Base-by-base conservation (phyloP, 2,888 invertebrate species). In the Platycheirus rosarum region DNA sequence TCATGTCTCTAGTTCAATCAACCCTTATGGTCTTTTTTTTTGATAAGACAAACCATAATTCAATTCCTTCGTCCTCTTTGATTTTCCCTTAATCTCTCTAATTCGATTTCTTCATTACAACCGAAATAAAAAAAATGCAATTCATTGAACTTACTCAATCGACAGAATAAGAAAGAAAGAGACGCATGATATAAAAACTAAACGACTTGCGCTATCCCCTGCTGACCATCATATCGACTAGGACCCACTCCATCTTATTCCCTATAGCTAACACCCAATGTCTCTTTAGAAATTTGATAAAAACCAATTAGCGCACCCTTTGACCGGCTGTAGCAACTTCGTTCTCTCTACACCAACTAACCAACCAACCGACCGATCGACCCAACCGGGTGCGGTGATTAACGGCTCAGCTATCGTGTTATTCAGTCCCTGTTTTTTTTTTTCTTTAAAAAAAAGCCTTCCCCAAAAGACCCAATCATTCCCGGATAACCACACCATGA, bases 241-340 rank as follows among this genome's bases (percentile, higher is more conserved):
- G 20, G 9, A 8, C 8, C 8, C 26, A 8, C 49, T 49, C 11
- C 23, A 57, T 57, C 23, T 13, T 20, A 44, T 44, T 44, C 44
- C 44, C 18, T 44, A 11, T 37, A 6, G 44, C 42, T 44, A 40
- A 26, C 44, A 26, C 29, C 53, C 40, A 53, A 68, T 44, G 35
- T 60, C 60, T 60, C 60, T 60, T 60, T 14, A 55, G 49, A 69
- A 51, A 37, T 66, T 74, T 63, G 62, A 68, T 51, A 65, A 60
- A 80, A 70, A 60, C 75, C 75, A 80, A 75, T 80, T 75, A 75
- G 80, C 44, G 57, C 44, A 32, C 55, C 68, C 44, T 57, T 60
- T 57, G 63, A 49, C 46, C 44, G 13, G 44, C 60, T 60, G 23
- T 57, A 57, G 23, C 40, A 57, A 40, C 60, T 29, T 42, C 44